Evolutionary conservation across 2,113 vertebrate species (phyloP).

Genomic region (Calonectris borealis): DNA sequence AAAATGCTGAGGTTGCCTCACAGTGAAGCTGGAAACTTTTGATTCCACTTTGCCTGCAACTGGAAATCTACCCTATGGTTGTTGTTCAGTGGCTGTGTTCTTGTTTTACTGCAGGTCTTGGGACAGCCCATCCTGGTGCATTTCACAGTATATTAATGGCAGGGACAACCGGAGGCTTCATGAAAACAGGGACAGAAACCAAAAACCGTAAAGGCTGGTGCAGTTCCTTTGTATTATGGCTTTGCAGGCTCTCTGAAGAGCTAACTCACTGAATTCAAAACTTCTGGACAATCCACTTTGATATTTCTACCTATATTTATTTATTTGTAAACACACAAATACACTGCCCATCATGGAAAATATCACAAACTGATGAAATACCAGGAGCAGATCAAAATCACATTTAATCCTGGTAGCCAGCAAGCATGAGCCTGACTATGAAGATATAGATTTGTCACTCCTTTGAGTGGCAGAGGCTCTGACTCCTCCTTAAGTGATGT

Average conservation of each 20-base stretch:
- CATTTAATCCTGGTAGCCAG: neutral
- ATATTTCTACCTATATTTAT: neutral
- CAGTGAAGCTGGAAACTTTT: neutral
- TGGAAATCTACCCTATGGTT: neutral
- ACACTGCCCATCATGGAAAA: neutral
- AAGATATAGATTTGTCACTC: slow-evolving; percentile 5
- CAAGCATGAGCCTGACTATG: neutral
- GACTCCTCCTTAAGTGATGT: neutral
- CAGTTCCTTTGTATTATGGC: neutral
- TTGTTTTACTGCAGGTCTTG: neutral
- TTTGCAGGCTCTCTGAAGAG: neutral
- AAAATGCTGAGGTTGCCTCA: neutral
- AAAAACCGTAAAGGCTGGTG: neutral
- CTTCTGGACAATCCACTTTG: neutral
- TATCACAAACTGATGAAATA: neutral
- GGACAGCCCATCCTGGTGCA: neutral
- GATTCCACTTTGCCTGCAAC: neutral
- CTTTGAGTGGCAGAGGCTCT: neutral
- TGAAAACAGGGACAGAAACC: neutral
- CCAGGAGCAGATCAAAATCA: neutral
- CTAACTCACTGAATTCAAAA: neutral
- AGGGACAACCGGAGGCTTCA: neutral
- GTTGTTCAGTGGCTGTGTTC: neutral
- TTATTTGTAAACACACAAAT: neutral
- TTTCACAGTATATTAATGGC: neutral